These are phyloP conservation scores for Scaptodrosophila latifasciaeformis DNA, from an alignment of 2,888 invertebrate genomes.

Conservation along the genomic window DNA sequence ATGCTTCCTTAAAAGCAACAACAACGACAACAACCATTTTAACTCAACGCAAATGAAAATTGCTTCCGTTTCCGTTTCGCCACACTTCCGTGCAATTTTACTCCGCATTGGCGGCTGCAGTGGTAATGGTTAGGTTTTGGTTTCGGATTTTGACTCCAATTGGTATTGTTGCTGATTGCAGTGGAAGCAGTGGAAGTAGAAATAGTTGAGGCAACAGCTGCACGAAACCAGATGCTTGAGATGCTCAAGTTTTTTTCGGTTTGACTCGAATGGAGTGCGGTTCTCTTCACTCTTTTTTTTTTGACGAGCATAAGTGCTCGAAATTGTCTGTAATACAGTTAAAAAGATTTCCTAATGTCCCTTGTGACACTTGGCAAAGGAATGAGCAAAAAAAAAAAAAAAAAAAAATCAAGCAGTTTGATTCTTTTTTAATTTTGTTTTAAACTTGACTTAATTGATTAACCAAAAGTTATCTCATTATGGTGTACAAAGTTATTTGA, in stretches of 20 bases:
- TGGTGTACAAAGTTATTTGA: too few species aligned
- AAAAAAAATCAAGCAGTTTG: too few species aligned
- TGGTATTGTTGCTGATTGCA: conserved; percentile 60
- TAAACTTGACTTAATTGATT: too few species aligned
- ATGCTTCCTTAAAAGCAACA: conserved; percentile 19
- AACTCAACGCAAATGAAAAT: conserved; percentile 65
- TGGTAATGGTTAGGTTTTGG: conserved; percentile 18
- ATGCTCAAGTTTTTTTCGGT: too few species aligned
- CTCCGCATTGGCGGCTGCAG: conserved; percentile 10
- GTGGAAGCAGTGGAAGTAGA: conserved; percentile 29
- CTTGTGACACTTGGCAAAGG: too few species aligned
- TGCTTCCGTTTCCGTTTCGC: conserved; percentile 62
- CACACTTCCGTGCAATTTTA: conserved; percentile 42
- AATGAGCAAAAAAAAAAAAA: too few species aligned
- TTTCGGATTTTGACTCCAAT: conserved; percentile 32
- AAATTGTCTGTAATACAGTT: neutral
- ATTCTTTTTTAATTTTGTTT: too few species aligned
- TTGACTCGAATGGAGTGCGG: neutral
- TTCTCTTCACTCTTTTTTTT: neutral
- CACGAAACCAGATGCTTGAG: neutral
- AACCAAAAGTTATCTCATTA: too few species aligned
- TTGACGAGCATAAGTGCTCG: too few species aligned
- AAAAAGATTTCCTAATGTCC: too few species aligned
- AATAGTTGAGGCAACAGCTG: conserved; percentile 17
- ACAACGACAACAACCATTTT: conserved; percentile 44